Base-by-base conservation (phyloP, 2,888 invertebrate genomes). In the Orthosia gracilis region DNA sequence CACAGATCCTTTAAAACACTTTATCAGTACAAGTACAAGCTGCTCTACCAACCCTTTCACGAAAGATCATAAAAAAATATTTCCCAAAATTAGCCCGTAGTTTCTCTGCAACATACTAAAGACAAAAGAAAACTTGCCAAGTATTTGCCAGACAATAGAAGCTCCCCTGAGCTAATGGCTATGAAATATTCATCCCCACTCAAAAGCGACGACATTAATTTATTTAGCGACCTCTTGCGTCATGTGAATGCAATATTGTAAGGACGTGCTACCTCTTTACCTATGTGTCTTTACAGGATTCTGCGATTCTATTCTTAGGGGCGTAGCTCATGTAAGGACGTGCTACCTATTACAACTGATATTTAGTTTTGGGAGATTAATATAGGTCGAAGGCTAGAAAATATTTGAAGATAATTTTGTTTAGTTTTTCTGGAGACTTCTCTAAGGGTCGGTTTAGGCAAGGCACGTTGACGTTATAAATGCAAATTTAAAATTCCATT, bases 81-180 rank as follows among this genome's bases (percentile, higher is more conserved):
- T 58, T 55, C 52, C 40, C 26, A 23, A 76, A 82, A 23, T 82
- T 59, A 26, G n/a, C 26, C 68, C 57, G 52, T 65, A 23, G 40
- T 31, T 69, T 54, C 17, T 54, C 26, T 63, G 59, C 18, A 54
- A 55, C 54, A 57, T 23, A 65, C 40, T 52, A 49, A 21, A 49
- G 45, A 67, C 69, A 79, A 76, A 81, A 82, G 66, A 66, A 55
- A 76, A 76, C 82, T 76, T 40, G 5, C 5, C 13, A 69, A 69
- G 52, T 62, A 69, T 67, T 82, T 76, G 15, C 15, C 52, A 67
- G 55, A 80, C 82, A 80, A 76, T 70, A 59, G 67, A 18, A 67
- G 63, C 50, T 57, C 18, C 61, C 54, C 63, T 31, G 23, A 62
- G 26, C 54, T 21, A 65, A 69, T 45, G n/a, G 17, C 66, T 45